phyloP scores from a whole-genome alignment of 2,888 invertebrate species.

The Drosophila basisetae region DNA sequence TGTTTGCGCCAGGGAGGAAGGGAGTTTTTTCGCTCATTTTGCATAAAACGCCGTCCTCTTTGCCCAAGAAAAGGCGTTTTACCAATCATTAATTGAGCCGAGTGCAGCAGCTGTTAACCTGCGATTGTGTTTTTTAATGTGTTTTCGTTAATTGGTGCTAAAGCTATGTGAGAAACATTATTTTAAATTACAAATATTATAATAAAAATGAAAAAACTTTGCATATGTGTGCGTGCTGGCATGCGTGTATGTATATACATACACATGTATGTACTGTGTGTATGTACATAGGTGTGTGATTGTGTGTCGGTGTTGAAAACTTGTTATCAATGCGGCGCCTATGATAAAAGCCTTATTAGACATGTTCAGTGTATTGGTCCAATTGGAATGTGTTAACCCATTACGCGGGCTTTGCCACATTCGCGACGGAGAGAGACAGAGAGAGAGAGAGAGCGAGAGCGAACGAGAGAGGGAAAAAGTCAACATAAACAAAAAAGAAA shows the following conservation, averaged over 20 bases:
- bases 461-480: slow-evolving; percentile 15
- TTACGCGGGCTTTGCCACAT: slow-evolving; percentile 27
- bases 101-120: slow-evolving; percentile 62
- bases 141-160: slow-evolving; percentile 46
- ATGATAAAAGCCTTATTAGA: slow-evolving; percentile 77
- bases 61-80: slow-evolving; percentile 64
- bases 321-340: slow-evolving; percentile 80
- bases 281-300: slow-evolving; percentile 30
- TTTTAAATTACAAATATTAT: slow-evolving; percentile 54
- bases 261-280: slow-evolving; percentile 30
- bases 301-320: slow-evolving; percentile 68
- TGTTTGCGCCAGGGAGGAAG: slow-evolving; percentile 54
- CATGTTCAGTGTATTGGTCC: slow-evolving; percentile 65
- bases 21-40: slow-evolving; percentile 65
- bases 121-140: slow-evolving; percentile 39
- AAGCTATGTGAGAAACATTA: slow-evolving; percentile 53
- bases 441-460: slow-evolving; percentile 6
- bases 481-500: slow-evolving; percentile 47
- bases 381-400: slow-evolving; percentile 59
- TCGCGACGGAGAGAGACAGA: background rate
- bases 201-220: slow-evolving; percentile 66
- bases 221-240: slow-evolving; percentile 61
- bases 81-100: slow-evolving; percentile 34
- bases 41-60: slow-evolving; percentile 72
- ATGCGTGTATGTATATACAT: slow-evolving; percentile 58